These are phyloP conservation scores for Crotalus helleri DNA, from an alignment of 2,113 vertebrate species.

Conservation along the genomic window DNA sequence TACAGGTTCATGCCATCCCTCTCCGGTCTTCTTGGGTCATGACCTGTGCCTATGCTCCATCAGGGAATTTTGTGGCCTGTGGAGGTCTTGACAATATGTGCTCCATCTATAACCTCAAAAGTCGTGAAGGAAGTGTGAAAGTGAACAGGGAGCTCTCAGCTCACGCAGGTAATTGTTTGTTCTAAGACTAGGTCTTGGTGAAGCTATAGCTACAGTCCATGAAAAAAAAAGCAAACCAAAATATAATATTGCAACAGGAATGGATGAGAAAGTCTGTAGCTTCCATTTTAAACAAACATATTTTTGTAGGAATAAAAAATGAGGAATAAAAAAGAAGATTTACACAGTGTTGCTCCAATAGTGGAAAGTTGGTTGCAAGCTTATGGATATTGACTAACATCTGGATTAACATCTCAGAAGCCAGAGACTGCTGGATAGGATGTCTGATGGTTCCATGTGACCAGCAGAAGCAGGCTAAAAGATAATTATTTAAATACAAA, in stretches of 20 bases:
- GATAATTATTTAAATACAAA: not conserved
- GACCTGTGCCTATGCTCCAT: conserved; percentile 96
- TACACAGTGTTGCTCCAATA: not conserved
- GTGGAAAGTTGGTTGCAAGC: not conserved
- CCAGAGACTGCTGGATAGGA: not conserved
- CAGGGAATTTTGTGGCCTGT: conserved; percentile 94
- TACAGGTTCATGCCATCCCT: conserved; percentile 92
- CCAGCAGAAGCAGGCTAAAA: not conserved
- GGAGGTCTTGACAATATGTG: conserved; percentile 98
- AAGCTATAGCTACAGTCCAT: not conserved
- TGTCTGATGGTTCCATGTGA: not conserved
- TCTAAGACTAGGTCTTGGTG: rapidly evolving
- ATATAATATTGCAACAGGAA: no score
- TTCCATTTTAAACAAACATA: not conserved
- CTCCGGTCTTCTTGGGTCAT: conserved; percentile 98
- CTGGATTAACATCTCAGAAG: not conserved
- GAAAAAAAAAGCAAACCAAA: not conserved
- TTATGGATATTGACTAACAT: not conserved
- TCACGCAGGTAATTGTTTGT: conserved; percentile 77
- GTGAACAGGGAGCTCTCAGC: conserved; percentile 93
- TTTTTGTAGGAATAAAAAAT: not conserved
- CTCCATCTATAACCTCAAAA: conserved; percentile 96
- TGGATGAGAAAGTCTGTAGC: not conserved
- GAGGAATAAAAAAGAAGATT: not conserved
- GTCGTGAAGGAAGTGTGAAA: conserved; percentile 91